A percentile compares a stretch with the other conserved stretches of the same genome.
Evolutionary conservation across 2,888 invertebrate species (phyloP).

Genomic region (Trichogramma evanescens): DNA sequence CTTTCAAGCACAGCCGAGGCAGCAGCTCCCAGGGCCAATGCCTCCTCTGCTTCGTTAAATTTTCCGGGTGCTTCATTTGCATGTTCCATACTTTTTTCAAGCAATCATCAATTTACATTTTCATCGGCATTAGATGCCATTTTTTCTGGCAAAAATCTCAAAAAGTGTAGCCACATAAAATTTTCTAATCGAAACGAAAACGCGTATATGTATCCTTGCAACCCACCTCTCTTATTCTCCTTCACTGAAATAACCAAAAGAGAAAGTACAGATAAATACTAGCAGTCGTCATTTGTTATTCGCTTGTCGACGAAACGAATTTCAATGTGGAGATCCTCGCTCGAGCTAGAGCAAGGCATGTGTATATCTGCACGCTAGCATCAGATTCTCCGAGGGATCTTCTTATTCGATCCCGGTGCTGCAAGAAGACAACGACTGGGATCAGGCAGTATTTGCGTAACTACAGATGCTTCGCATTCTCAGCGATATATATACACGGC

Average conservation of each 20-base stretch:
- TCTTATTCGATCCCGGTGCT: slow-evolving; percentile 29
- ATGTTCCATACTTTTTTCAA: not conserved
- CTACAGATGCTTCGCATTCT: slow-evolving; percentile 41
- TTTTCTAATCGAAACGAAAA: too few species aligned
- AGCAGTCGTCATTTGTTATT: too few species aligned
- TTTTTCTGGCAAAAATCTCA: too few species aligned
- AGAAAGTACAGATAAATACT: too few species aligned
- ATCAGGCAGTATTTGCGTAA: slow-evolving; percentile 37
- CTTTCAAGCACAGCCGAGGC: not conserved
- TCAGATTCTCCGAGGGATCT: slow-evolving; percentile 23
- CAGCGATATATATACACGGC: slow-evolving; percentile 14
- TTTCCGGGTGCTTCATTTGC: slow-evolving; percentile 4
- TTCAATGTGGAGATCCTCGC: too few species aligned
- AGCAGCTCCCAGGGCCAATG: not conserved
- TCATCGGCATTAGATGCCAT: not conserved
- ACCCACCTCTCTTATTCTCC: too few species aligned
- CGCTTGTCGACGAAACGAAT: too few species aligned
- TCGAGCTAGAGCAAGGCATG: too few species aligned
- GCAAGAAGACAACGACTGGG: slow-evolving; percentile 30
- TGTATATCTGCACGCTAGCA: not conserved
- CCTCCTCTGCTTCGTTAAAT: slow-evolving; percentile 10
- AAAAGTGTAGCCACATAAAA: too few species aligned
- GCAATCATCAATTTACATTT: not conserved
- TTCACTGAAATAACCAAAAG: too few species aligned
- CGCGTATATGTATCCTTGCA: too few species aligned